Evolutionary conservation across 2,113 vertebrate species (phyloP), one percentile per base, ranked within the genome.

Genomic region (Nematolebias whitei): DNA sequence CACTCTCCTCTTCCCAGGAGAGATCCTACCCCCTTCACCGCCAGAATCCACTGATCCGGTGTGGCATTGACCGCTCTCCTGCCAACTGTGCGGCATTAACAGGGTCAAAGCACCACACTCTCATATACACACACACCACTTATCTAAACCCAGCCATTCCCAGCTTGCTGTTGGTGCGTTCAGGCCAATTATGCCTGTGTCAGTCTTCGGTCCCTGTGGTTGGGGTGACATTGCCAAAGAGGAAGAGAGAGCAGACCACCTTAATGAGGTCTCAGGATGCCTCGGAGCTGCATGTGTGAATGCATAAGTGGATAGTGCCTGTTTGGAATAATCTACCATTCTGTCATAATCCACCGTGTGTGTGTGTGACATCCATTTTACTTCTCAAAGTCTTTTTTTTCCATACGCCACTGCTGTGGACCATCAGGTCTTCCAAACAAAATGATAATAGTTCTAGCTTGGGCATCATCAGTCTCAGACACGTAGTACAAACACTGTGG

Each of bases 151-250:
- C 58, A 75, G 89, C 83, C 90, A 89, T 82, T 89, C 80, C 81
- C 83, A 35, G 24, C 51, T 80, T 63, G 51, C 89, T 78, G 50
- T 24, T 69, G 80, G 79, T 90, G 93, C 88, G 91, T 94, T 94
- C 88, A 91, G 86, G 90, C 92, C 94, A 94, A 93, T 94, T 94
- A 95, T 90, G 89, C 93, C 88, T 63, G 89, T 94, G 91, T 93
- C 92, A 81, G 77, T 89, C 70, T 75, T 62, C 90, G 87, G 89
- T 88, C 86, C 84, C 69, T 24, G 44, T 50, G 52, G 84, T 79
- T 4, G 71, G 87, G 90, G 88, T 89, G 91, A 87, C 90, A 88
- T 65, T 80, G 88, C 59, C 85, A 85, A 90, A 92, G 88, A 93
- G 92, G 88, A 83, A 80, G 80, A 71, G 63, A 64, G 44, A 44